Conservation (phyloP, 2,888 invertebrate species). For the Dioctria linearis region DNA sequence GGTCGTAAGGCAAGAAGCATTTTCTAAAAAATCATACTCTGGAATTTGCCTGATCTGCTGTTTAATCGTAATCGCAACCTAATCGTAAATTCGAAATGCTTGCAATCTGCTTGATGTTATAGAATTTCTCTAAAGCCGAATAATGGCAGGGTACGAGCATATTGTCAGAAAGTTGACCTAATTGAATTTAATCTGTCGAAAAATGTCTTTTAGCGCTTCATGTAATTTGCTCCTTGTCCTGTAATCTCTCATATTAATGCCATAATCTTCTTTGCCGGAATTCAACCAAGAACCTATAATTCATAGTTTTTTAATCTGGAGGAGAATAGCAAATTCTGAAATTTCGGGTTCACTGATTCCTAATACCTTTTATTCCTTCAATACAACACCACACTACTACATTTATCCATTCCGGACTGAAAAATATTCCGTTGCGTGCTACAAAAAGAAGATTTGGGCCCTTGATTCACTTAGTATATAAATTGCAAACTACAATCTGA, state of each 20-base stretch:
- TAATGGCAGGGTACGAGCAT: not conserved
- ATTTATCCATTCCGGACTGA: too few relatives aligned
- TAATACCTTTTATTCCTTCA: too few relatives aligned
- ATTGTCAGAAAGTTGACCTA: not conserved
- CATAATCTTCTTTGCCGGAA: not conserved
- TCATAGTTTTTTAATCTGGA: not conserved
- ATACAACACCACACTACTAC: too few relatives aligned
- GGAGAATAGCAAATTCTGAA: not conserved
- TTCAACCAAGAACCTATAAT: not conserved
- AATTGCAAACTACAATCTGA: too few relatives aligned
- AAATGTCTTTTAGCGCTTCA: slow-evolving; percentile 1
- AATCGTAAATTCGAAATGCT: not conserved
- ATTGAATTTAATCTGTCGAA: slow-evolving; percentile 9
- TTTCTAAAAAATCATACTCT: too few relatives aligned
- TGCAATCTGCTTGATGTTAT: not conserved
- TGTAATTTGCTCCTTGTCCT: not conserved
- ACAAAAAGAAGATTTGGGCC: too few relatives aligned
- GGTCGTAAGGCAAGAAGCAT: not conserved
- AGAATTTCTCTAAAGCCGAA: not conserved
- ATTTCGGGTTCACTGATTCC: not conserved
- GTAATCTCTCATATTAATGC: not conserved
- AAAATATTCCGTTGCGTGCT: too few relatives aligned
- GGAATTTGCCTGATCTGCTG: too few relatives aligned
- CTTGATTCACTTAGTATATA: too few relatives aligned
- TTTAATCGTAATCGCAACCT: not conserved